These are phyloP conservation scores for Myripristis murdjan DNA, from an alignment of 2,797 vertebrate species.

Conservation along the genomic window DNA sequence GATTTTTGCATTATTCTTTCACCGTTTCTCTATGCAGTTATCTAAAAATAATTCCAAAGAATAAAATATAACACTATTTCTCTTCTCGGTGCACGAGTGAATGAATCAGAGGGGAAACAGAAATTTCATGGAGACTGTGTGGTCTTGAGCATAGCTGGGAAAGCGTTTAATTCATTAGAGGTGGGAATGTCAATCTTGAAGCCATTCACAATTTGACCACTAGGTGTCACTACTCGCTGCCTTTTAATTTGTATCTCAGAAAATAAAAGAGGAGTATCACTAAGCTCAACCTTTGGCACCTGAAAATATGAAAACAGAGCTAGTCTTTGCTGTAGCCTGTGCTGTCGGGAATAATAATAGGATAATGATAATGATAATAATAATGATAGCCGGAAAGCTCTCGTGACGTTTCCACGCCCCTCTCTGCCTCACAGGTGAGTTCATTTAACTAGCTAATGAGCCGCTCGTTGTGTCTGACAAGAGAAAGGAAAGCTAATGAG, in stretches of 20 bases:
- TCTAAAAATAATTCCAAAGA: slow-evolving; percentile 68
- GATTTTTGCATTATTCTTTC: slow-evolving; percentile 67
- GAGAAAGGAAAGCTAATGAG: slow-evolving; percentile 24
- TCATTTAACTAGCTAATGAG: slow-evolving; percentile 69
- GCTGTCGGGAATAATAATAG: too few species aligned
- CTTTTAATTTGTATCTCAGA: too few species aligned
- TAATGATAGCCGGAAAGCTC: too few species aligned
- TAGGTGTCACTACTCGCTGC: slow-evolving; percentile 28
- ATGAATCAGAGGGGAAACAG: neutral
- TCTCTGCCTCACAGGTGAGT: slow-evolving; percentile 61
- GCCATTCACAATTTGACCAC: slow-evolving; percentile 16
- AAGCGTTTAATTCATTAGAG: too few species aligned
- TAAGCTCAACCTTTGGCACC: too few species aligned
- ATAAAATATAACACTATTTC: slow-evolving; percentile 64
- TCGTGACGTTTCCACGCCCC: slow-evolving; percentile 5
- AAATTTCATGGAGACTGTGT: neutral
- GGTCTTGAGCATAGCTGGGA: neutral
- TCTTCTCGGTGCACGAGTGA: slow-evolving; percentile 23
- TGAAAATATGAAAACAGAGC: too few species aligned
- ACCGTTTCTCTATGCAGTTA: slow-evolving; percentile 69
- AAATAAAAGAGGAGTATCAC: too few species aligned
- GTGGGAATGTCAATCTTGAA: neutral
- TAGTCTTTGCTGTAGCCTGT: too few species aligned
- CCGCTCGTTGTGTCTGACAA: neutral
- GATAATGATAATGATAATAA: too few species aligned